A percentile compares a stretch with the other conserved stretches of the same genome.
phyloP scores from a whole-genome alignment of 1,140 invertebrate species.

The Hylaeus volcanicus region DNA sequence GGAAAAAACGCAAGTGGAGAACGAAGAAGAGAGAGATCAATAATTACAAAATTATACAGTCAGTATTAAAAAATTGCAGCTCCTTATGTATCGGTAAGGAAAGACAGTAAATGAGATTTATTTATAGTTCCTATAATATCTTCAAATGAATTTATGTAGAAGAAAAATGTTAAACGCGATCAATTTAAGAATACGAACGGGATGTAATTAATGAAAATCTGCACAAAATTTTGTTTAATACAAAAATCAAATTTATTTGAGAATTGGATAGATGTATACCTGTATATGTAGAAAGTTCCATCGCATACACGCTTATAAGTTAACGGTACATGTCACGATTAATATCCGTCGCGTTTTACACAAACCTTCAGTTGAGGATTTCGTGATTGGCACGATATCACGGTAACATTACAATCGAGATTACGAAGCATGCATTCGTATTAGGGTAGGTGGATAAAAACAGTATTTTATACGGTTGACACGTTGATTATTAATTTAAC shows the following conservation, averaged over 20 bases:
- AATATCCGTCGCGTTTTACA: constrained; percentile 34
- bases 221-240: constrained; percentile 64
- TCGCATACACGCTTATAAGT: constrained; percentile 71
- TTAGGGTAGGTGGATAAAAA: constrained; percentile 64
- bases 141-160: not conserved
- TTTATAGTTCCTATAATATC: not conserved
- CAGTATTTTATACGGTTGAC: constrained; percentile 65
- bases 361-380: constrained; percentile 19
- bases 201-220: not conserved
- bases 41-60: not conserved
- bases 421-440: constrained; percentile 62
- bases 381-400: constrained; percentile 64
- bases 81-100: not conserved
- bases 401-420: constrained; percentile 60
- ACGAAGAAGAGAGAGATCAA: constrained; percentile 33
- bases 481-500: constrained; percentile 64
- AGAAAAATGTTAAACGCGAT: not conserved
- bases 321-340: constrained; percentile 68
- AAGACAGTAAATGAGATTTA: not conserved
- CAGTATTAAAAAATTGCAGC: not conserved
- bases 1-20: not conserved
- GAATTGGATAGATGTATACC: constrained; percentile 76
- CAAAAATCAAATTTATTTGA: constrained; percentile 80
- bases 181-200: not conserved
- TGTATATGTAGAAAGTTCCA: constrained; percentile 77